Conservation (phyloP, 1,140 invertebrate genomes). For the Pantala flavescens region DNA sequence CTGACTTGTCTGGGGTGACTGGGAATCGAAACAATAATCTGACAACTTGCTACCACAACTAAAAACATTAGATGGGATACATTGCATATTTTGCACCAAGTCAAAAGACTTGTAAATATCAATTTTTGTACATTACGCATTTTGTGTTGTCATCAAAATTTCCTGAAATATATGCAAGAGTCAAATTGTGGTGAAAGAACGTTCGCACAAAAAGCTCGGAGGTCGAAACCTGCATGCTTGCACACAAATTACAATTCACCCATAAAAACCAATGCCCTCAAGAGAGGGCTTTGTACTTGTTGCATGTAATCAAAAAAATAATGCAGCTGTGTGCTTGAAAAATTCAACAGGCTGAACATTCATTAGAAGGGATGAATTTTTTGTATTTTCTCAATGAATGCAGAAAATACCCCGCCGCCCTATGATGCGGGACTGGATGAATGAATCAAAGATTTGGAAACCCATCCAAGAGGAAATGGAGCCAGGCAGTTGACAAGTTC, state of each 20-base stretch:
- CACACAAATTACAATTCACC: conserved; percentile 1
- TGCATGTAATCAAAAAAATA: neutral
- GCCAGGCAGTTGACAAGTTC: too few relatives aligned
- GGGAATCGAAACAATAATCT: neutral
- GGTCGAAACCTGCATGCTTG: neutral
- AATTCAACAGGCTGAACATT: too few relatives aligned
- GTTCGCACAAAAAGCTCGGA: neutral
- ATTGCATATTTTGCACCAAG: neutral
- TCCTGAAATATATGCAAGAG: neutral
- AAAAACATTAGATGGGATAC: neutral
- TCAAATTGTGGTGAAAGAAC: neutral
- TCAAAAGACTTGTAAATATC: neutral
- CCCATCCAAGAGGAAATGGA: too few relatives aligned
- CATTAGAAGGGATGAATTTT: too few relatives aligned
- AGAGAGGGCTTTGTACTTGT: neutral
- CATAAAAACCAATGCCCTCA: neutral
- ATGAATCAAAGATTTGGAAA: too few relatives aligned
- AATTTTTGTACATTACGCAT: neutral
- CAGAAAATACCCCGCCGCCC: too few relatives aligned
- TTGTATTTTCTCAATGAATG: too few relatives aligned
- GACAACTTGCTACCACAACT: neutral
- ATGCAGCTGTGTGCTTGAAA: neutral
- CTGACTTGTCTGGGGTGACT: neutral
- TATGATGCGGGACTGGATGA: too few relatives aligned
- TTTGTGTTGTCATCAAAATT: neutral